Percentiles rank a stretch among this genome's conserved stretches.
Conservation (phyloP, 2,113 vertebrate genomes). For the Turnix velox region DNA sequence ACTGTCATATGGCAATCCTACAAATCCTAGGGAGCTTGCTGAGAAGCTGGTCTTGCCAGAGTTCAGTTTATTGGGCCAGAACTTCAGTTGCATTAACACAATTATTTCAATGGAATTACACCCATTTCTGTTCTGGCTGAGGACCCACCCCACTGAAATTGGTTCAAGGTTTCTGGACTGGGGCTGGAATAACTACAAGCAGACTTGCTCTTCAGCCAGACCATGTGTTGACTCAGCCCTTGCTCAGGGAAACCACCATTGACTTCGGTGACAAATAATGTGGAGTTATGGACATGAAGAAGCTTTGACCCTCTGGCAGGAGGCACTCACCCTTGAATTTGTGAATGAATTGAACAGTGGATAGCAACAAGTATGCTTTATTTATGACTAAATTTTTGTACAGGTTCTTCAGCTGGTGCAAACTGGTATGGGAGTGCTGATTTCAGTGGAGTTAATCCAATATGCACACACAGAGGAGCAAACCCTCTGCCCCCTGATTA, state of each 20-base stretch:
- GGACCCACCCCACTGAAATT: not conserved
- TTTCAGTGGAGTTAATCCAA: not conserved
- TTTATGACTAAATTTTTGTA: not conserved
- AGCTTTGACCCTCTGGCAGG: not conserved
- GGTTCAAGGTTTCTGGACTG: not conserved
- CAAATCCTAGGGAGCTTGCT: not conserved
- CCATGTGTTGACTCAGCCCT: not conserved
- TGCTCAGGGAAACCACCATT: slow-evolving; percentile 27
- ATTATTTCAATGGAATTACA: not conserved
- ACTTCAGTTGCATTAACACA: not conserved
- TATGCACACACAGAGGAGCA: not conserved
- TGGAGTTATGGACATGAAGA: not conserved
- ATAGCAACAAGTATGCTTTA: not conserved
- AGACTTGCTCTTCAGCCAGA: not conserved
- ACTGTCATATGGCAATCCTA: not conserved
- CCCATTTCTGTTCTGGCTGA: not conserved
- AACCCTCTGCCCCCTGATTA: not conserved
- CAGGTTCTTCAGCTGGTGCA: not conserved
- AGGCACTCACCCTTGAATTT: not conserved
- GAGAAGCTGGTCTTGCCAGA: not conserved
- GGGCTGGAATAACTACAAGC: not conserved
- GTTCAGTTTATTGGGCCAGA: not conserved
- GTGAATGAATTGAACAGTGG: not conserved
- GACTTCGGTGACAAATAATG: not conserved
- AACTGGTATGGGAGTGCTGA: not conserved